Evolutionary conservation across 2,888 invertebrate genomes (phyloP), one percentile per base, ranked within the genome.

Genomic region (Pandemis corylana): DNA sequence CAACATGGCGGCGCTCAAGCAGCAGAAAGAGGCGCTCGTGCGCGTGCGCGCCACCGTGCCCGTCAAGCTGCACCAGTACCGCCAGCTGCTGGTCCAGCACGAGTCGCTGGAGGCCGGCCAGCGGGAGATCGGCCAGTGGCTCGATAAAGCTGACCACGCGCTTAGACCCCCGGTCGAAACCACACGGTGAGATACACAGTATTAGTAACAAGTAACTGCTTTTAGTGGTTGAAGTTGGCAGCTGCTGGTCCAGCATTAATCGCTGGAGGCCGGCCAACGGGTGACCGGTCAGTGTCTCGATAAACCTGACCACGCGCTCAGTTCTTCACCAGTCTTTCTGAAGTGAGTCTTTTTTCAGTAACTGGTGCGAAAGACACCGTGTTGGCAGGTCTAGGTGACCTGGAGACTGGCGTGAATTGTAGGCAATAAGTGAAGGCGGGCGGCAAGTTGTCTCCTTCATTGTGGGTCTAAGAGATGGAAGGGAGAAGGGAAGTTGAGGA

Each of bases 31-130:
- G 85, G 96, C 97, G 0, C 91, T 99, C 12, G 98, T 99, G 0
- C 95, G 96, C 80, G 97, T 98, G 5, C 95, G 98, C 5, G 97
- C 98, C 0, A 95, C 96, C 77, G 96, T 98, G 72, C 98, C 98
- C 0, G 96, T 96, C 74, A 97, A 97, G 81, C 92, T 98, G 77
- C 97, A 98, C 83, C 95, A 97, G 53, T 97, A 97, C 89, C 96
- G 98, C 80, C 98, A 98, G 84, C 90, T 98, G 28, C 87, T 97
- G 15, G 97, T 98, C 0, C 98, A 99, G 86, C 97, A 98, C 84
- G 98, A 98, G 90, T 98, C 98, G 0, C 89, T 99, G 75, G 98
- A 99, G 91, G 95, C 96, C 10, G 98, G 98, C 0, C 97, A 98
- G 87, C 95, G 95, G 77, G 99, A 99, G 90, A 97, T 99, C 68